phyloP scores from a whole-genome alignment of 2,888 invertebrate species.

The Acleris emargana region DNA sequence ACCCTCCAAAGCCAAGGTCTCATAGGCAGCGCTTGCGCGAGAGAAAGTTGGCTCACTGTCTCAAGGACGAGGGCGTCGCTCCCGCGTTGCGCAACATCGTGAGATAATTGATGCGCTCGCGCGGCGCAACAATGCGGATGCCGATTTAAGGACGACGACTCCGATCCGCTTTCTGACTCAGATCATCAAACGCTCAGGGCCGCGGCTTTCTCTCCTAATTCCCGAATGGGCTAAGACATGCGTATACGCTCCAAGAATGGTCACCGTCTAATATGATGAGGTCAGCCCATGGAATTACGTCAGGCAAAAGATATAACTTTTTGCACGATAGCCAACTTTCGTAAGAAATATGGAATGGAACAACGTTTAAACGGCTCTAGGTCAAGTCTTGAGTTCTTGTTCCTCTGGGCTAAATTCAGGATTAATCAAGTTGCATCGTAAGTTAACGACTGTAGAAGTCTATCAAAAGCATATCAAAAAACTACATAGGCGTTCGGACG shows the following conservation, averaged over 20 bases:
- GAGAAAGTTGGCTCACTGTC: constrained; percentile 74
- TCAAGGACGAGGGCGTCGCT: constrained; percentile 79
- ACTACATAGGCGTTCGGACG: no score
- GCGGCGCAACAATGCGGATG: constrained; percentile 55
- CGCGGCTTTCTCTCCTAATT: constrained; percentile 46
- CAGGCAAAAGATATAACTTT: no score
- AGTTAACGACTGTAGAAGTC: no score
- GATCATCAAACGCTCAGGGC: constrained; percentile 46
- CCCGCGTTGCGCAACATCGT: constrained; percentile 66
- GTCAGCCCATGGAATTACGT: not conserved
- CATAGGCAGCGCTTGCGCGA: constrained; percentile 39
- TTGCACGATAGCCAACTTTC: no score
- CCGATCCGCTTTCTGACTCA: constrained; percentile 49
- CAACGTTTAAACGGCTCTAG: no score
- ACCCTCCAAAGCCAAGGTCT: constrained; percentile 23
- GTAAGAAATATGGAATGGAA: no score
- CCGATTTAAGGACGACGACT: constrained; percentile 73
- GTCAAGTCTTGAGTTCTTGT: no score
- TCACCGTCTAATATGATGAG: constrained; percentile 19
- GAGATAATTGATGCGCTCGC: constrained; percentile 58
- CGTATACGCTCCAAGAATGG: constrained; percentile 13
- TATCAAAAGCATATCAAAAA: no score
- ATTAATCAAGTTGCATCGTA: no score
- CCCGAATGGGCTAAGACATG: constrained; percentile 28
- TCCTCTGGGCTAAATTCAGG: no score